Evolutionary conservation across 2,888 invertebrate genomes (phyloP), one percentile per base, ranked within the genome.

Genomic region (Willowsia nigromaculata): DNA sequence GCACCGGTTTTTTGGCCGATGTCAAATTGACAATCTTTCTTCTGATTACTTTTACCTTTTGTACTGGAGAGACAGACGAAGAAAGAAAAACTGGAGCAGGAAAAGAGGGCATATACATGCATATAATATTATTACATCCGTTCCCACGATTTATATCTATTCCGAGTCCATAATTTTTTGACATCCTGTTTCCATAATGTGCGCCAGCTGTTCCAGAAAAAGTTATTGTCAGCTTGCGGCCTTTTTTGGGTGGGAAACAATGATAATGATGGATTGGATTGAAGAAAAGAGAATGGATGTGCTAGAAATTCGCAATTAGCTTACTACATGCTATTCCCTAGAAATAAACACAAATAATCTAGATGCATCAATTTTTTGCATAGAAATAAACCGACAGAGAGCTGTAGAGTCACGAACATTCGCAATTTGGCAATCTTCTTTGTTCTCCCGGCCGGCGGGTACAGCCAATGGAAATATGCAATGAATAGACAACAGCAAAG

Each of bases 71-170:
- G n/a, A n/a, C n/a, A n/a, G n/a, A n/a, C n/a, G n/a, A n/a, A n/a
- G n/a, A n/a, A n/a, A n/a, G 18, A 74, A 30, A 78, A 78, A 78
- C 56, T 78, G 56, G 56, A 78, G 78, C 37, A 78, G 56, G 78
- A 33, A 78, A 78, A 50, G 78, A n/a, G 62, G 82, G 30, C 76
- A 76, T 15, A 33, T 50, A 43, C 9, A 56, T 56, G 25, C 6
- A n/a, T 56, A 22, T 22, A 18, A 18, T 15, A 18, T 15, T 4
- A 22, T 22, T 22, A n/a, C 56, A 81, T 83, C 82, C 82, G 82
- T 65, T 83, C 82, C 33, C 82, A 68, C 33, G 78, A 78, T 53
- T 53, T 22, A 15, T 13, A 7, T 62, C 6, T 18, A 78, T 33
- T 18, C 5, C 30, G 0, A 30, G 40, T 22, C 40, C 40, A 40